These are phyloP conservation scores for Nemotelus nigrinus DNA, from an alignment of 2,888 invertebrate genomes.

Conservation along the genomic window DNA sequence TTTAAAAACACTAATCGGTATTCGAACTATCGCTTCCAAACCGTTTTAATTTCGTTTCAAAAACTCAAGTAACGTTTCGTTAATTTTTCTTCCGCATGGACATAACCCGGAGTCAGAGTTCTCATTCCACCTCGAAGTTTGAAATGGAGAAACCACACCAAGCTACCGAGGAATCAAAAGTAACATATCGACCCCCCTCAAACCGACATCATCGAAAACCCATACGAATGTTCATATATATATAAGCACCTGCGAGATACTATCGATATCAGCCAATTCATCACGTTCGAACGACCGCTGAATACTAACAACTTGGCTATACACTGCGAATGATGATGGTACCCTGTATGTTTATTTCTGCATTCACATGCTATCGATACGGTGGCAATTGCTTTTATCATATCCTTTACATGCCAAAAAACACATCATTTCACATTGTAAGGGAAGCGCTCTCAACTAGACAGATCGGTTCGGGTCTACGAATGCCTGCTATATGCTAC, in stretches of 20 bases:
- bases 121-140: too few species aligned
- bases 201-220: too few species aligned
- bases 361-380: conserved; percentile 48
- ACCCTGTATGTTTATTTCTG: conserved; percentile 44
- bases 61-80: conserved; percentile 5
- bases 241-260: conserved; percentile 20
- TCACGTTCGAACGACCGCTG: conserved; percentile 47
- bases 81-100: conserved; percentile 11
- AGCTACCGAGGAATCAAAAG: too few species aligned
- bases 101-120: too few species aligned
- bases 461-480: not conserved
- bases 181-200: too few species aligned
- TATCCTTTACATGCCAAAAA: conserved; percentile 50
- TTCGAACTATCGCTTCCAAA: too few species aligned
- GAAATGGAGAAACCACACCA: too few species aligned
- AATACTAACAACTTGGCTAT: conserved; percentile 44
- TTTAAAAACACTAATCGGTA: too few species aligned
- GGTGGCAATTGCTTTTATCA: conserved; percentile 50
- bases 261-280: conserved; percentile 47
- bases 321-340: conserved; percentile 14
- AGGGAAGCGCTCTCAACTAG: not conserved
- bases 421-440: conserved; percentile 48
- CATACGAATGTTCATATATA: too few species aligned
- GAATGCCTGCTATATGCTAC: not conserved
- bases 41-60: not conserved